Evolutionary conservation across 2,888 invertebrate genomes (phyloP).

Genomic region (Acronicta psi): DNA sequence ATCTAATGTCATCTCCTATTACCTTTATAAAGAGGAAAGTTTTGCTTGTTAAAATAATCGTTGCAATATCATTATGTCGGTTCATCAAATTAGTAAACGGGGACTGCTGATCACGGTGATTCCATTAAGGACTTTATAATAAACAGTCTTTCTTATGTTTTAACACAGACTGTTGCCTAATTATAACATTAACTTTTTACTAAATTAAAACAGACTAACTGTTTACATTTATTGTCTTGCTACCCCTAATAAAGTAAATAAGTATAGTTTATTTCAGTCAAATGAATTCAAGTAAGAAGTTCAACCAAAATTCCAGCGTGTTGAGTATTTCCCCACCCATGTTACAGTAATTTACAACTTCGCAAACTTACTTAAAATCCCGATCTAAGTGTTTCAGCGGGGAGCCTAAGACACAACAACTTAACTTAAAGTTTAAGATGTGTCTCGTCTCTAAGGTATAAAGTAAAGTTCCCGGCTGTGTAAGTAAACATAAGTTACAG

Average conservation of each 20-base stretch:
- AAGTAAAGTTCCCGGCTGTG: constrained; percentile 11
- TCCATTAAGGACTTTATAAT: neutral
- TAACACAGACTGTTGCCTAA: too few species aligned
- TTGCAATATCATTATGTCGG: neutral
- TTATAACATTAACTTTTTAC: too few species aligned
- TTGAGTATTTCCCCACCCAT: constrained; percentile 15
- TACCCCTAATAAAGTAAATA: neutral
- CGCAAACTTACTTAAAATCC: constrained; percentile 40
- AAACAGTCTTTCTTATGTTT: neutral
- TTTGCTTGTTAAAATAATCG: neutral
- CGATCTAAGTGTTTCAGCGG: constrained; percentile 38
- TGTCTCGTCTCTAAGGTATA: constrained; percentile 25
- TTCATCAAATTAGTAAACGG: neutral
- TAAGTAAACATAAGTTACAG: constrained; percentile 35
- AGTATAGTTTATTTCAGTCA: neutral
- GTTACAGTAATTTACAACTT: constrained; percentile 34
- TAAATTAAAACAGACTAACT: too few species aligned
- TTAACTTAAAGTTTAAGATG: constrained; percentile 34
- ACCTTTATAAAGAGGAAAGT: neutral
- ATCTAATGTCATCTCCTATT: constrained; percentile 12
- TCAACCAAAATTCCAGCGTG: constrained; percentile 5
- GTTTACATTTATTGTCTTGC: too few species aligned
- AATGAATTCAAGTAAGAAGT: neutral
- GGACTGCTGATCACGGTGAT: neutral
- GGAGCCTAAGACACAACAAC: constrained; percentile 24